Conservation (phyloP, 2,888 invertebrate species). For the Xanthorhoe designata region DNA sequence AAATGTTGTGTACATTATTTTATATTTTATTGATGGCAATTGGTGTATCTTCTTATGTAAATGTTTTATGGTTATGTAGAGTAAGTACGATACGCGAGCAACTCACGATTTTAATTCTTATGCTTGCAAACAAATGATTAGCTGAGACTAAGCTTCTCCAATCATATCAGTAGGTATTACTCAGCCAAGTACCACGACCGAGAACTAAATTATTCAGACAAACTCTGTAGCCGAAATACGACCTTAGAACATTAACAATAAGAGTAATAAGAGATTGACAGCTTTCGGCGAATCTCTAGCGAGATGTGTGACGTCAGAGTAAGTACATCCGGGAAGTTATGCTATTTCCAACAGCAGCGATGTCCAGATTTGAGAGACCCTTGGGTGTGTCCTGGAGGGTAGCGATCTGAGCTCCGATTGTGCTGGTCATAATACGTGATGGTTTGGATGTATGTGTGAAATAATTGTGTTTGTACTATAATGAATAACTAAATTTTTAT, state of each 20-base stretch:
- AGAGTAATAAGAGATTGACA: constrained; percentile 60
- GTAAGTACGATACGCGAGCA: background rate
- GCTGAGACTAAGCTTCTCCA: background rate
- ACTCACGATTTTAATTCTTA: background rate
- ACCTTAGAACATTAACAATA: constrained; percentile 53
- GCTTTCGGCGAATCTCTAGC: constrained; percentile 66
- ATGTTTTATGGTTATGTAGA: too few relatives aligned
- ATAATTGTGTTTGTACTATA: constrained; percentile 30
- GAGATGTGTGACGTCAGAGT: constrained; percentile 76
- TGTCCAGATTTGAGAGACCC: constrained; percentile 47
- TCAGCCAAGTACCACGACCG: constrained; percentile 11
- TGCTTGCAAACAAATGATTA: background rate
- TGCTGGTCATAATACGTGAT: constrained; percentile 44
- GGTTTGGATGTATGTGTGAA: constrained; percentile 32
- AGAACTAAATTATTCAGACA: constrained; percentile 31
- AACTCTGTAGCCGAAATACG: constrained; percentile 44
- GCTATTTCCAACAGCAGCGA: constrained; percentile 68
- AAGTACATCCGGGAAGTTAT: constrained; percentile 80
- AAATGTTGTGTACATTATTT: too few relatives aligned
- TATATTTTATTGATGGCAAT: too few relatives aligned
- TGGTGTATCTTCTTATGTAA: too few relatives aligned
- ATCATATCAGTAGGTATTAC: constrained; percentile 1
- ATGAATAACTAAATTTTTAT: constrained; percentile 28
- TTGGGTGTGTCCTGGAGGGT: constrained; percentile 14
- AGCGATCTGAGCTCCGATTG: constrained; percentile 39